Evolutionary conservation across 2,113 vertebrate species (phyloP).

Genomic region (Talpa occidentalis): DNA sequence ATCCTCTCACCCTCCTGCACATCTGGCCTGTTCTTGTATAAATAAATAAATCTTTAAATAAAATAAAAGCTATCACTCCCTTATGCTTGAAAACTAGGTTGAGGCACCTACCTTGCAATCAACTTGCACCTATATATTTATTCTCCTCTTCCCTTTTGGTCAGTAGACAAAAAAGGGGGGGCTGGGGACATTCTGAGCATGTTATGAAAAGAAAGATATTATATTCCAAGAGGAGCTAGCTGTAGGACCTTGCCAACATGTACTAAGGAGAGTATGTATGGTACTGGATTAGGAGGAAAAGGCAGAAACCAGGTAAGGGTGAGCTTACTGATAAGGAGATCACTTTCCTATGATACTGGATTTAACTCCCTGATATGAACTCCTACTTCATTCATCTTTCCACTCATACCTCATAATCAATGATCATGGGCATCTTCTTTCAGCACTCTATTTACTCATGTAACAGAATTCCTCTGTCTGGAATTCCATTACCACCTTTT

Average conservation of each 20-base stretch:
- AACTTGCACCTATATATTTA: background rate
- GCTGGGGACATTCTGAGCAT: background rate
- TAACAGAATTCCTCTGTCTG: background rate
- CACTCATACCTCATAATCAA: background rate
- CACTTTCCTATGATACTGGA: background rate
- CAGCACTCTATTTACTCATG: background rate
- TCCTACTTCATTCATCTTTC: background rate
- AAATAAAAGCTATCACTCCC: background rate
- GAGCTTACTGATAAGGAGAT: background rate
- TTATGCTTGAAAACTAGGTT: slow-evolving; percentile 29
- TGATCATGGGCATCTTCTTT: background rate
- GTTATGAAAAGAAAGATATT: background rate
- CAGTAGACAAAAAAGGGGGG: background rate
- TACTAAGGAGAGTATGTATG: background rate
- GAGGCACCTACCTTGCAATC: background rate
- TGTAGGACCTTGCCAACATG: background rate
- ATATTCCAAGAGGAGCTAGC: background rate
- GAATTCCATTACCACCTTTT: background rate
- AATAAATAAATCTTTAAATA: too few relatives aligned
- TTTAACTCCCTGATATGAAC: background rate
- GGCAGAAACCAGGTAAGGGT: background rate
- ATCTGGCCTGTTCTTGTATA: too few relatives aligned
- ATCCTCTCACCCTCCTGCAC: too few relatives aligned
- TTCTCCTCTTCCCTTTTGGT: background rate
- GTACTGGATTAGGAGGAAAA: background rate